These are phyloP conservation scores for Urocyon cinereoargenteus DNA, from an alignment of 2,797 vertebrate species.

Conservation along the genomic window DNA sequence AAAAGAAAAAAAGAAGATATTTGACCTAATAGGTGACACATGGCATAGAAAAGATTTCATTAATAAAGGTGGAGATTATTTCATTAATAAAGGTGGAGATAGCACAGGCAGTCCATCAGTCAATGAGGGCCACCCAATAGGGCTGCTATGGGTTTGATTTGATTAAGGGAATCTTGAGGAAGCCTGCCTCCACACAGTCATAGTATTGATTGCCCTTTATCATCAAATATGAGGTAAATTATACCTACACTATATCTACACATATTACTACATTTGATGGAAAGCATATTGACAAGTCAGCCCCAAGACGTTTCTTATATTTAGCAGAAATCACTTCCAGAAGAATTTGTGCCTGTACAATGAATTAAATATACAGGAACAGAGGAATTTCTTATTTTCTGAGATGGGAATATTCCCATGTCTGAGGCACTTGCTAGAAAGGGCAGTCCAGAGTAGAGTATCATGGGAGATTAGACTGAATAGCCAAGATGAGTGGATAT, in stretches of 20 bases:
- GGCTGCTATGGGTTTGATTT: neutral
- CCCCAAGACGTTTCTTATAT: neutral
- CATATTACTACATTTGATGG: neutral
- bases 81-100: neutral
- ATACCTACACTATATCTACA: neutral
- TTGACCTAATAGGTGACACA: neutral
- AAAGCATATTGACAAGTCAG: neutral
- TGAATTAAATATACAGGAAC: neutral
- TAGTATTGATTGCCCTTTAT: neutral
- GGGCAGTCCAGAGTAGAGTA: neutral
- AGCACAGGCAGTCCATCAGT: accelerated
- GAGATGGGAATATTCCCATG: neutral
- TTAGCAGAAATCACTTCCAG: neutral
- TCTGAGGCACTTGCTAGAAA: slow-evolving; percentile 41
- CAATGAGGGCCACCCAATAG: neutral
- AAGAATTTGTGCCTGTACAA: neutral
- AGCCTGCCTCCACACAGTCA: neutral
- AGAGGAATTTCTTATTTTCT: neutral
- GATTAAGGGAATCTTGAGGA: neutral
- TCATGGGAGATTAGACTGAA: neutral
- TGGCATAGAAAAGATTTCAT: neutral
- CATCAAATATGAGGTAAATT: neutral
- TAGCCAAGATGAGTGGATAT: neutral
- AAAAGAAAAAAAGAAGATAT: neutral
- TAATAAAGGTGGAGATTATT: neutral